Base-by-base conservation (phyloP, 37 sponge, comb jelly and placozoan species). In the Axinella damicornis region DNA sequence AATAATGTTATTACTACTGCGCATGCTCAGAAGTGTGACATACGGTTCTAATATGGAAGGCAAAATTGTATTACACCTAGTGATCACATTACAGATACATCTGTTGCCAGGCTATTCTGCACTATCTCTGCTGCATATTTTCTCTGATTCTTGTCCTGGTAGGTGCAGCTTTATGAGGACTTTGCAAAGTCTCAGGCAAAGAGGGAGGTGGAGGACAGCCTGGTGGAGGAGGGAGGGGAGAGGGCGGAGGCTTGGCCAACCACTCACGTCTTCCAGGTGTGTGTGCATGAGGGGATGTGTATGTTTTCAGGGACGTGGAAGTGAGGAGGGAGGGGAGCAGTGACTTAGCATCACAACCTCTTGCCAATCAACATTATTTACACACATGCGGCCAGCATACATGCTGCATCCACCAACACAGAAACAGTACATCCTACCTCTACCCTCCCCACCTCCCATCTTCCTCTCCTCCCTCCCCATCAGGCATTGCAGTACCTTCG, bases 401-500 rank as follows among this genome's bases (percentile, higher is more conserved):
- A 12, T 63, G 64, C 9, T 4, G 46, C 9, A 46, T 12, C 46
- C 46, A 46, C 9, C 4, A 46, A 46, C 46, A 46, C 46, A n/a
- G n/a, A n/a, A n/a, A n/a, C n/a, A n/a, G n/a, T n/a, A n/a, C n/a
- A n/a, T n/a, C n/a, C n/a, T n/a, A n/a, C n/a, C 46, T 46, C 46
- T 46, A 9, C 4, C 46, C 46, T 46, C 46, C 4, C 9, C 6
- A 1, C 62, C 56, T n/a, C n/a, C n/a, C n/a, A n/a, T n/a, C n/a
- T n/a, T n/a, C n/a, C n/a, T 28, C 24, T 61, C 61, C 53, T 2
- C 17, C 61, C 38, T 5, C 69, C 17, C 35, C 73, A 60, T 32
- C 82, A 99, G 94, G 95, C 99, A 22, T 89, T 98, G 40, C 99
- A 98, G 65, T 98, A 96, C 74, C 87, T 98, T 4, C 85, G 96